Conservation (phyloP, 2,113 vertebrate species). For the Emydocephalus ijimae region DNA sequence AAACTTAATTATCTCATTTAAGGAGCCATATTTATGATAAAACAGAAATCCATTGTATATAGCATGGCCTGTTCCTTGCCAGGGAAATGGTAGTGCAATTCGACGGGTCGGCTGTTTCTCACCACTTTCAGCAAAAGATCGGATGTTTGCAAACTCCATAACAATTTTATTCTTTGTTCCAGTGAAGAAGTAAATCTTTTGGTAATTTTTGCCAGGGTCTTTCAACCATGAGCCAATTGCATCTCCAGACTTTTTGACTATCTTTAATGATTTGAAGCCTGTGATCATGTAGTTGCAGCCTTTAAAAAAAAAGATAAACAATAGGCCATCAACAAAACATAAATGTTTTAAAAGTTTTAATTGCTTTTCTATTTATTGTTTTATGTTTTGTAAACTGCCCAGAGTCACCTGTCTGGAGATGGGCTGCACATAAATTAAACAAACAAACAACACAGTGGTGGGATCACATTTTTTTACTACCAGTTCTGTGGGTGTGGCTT, state of each 20-base stretch:
- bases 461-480: no score
- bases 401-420: neutral
- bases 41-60: conserved; percentile 84
- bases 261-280: conserved; percentile 86
- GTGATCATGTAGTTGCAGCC: conserved; percentile 78
- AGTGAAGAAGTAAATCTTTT: conserved; percentile 85
- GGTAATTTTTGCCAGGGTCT: conserved; percentile 76
- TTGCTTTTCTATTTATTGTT: neutral
- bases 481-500: no score
- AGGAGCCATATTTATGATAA: conserved; percentile 82
- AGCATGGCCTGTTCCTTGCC: conserved; percentile 88
- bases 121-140: conserved; percentile 74
- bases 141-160: conserved; percentile 78
- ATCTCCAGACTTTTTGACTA: conserved; percentile 81
- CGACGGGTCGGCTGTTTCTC: conserved; percentile 58
- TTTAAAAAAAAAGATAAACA: conserved; percentile 52
- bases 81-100: conserved; percentile 74
- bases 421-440: neutral
- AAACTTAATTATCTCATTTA: conserved; percentile 88
- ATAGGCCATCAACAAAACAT: neutral
- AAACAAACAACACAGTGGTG: neutral
- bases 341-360: neutral
- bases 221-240: conserved; percentile 86
- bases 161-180: conserved; percentile 77
- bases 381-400: neutral